Evolutionary conservation across 2,888 invertebrate species (phyloP).

Genomic region (Ochropleura leucogaster): DNA sequence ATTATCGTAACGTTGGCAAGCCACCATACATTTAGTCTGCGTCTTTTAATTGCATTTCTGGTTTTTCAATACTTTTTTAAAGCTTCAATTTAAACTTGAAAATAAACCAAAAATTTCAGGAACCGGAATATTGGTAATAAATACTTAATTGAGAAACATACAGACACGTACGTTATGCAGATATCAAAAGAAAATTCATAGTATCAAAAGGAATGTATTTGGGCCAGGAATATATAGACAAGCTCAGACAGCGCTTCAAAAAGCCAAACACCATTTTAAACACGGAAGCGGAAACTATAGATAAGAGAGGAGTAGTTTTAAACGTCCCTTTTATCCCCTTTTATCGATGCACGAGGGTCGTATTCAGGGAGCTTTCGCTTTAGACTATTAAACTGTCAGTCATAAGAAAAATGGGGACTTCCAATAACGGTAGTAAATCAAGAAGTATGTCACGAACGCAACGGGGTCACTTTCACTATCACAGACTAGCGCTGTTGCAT

Average conservation of each 20-base stretch:
- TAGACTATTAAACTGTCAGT: slow-evolving; percentile 61
- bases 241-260: slow-evolving; percentile 16
- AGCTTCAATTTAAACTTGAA: neutral
- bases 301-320: slow-evolving; percentile 61
- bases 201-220: neutral
- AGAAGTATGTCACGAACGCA: slow-evolving; percentile 67
- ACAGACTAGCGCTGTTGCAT: slow-evolving; percentile 64
- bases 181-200: neutral
- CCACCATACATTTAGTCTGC: neutral
- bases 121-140: neutral
- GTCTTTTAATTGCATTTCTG: neutral
- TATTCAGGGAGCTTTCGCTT: slow-evolving; percentile 51
- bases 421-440: slow-evolving; percentile 63
- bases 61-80: neutral
- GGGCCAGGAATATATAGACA: slow-evolving; percentile 1
- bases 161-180: neutral
- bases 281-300: slow-evolving; percentile 64
- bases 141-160: neutral
- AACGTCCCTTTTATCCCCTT: slow-evolving; percentile 51
- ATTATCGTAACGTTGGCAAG: neutral
- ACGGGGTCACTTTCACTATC: slow-evolving; percentile 74
- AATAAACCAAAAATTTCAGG: neutral
- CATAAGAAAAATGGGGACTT: slow-evolving; percentile 62
- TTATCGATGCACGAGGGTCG: slow-evolving; percentile 59
- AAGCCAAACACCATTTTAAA: slow-evolving; percentile 26